phyloP scores from a whole-genome alignment of 2,113 vertebrate genomes.

The Ciconia stormi region DNA sequence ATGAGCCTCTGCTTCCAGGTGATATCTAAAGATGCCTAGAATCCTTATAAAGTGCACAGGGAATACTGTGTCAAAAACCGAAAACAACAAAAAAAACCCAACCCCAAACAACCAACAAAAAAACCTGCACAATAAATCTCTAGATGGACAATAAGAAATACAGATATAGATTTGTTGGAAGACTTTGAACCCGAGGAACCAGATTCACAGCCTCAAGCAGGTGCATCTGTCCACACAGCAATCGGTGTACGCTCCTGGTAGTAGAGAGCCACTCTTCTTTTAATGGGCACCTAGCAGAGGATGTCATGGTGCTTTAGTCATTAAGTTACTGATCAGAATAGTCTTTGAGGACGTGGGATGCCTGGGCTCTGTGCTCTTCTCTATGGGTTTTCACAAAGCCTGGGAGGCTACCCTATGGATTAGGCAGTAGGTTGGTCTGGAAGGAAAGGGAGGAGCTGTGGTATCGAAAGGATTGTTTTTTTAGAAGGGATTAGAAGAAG shows the following conservation, averaged over 20 bases:
- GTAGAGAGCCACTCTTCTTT: not conserved
- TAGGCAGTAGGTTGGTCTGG: not conserved
- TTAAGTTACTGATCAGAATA: not conserved
- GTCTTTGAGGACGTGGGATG: not conserved
- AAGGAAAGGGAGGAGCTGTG: not conserved
- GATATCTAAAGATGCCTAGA: not conserved
- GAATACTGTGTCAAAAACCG: not conserved
- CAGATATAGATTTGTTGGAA: not conserved
- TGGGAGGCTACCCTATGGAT: not conserved
- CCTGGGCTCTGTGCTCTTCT: not conserved
- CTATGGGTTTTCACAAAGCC: not conserved
- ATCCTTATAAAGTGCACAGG: not conserved
- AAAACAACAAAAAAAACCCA: not conserved
- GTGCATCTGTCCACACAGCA: rapidly evolving
- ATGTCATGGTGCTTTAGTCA: not conserved
- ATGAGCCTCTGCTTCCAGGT: not conserved
- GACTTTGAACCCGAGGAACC: not conserved
- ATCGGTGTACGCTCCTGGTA: not conserved
- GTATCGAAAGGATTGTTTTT: not conserved
- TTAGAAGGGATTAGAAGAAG: not conserved
- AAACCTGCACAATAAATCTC: not conserved
- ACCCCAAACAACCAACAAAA: too few species aligned
- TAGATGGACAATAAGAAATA: not conserved
- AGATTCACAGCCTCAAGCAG: not conserved
- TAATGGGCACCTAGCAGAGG: not conserved